Base-by-base conservation (phyloP, 2,113 vertebrate species). In the Anguilla rostrata region DNA sequence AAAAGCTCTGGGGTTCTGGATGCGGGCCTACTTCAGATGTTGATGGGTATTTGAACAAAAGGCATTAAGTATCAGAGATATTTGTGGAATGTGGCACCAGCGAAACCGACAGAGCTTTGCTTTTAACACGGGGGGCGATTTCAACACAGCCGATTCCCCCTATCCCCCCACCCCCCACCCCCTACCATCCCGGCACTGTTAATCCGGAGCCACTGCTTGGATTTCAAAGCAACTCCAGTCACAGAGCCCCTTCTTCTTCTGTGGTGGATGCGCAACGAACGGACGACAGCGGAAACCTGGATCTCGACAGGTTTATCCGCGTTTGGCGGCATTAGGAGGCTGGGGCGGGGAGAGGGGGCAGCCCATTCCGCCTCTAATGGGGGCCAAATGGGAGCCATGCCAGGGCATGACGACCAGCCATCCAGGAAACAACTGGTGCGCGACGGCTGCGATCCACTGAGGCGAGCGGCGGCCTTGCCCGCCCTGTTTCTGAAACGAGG, bases 31-130 rank as follows among this genome's bases (percentile, higher is more conserved):
- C 92, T 92, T 91, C 90, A 53, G 93, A 92, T 94, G 96, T 95
- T 95, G 95, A 95, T 95, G 94, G 95, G 94, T 96, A 94, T 96
- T 97, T 96, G 95, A 96, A 96, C 94, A 96, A 93, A 93, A 34
- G 85, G 93, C 90, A 88, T 94, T 95, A 95, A 96, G 93, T 94
- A 92, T 95, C 91, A 91, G 90, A 92, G 94, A 94, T 94, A 96
- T 96, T 92, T 91, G 88, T 91, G 94, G 95, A 97, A 97, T 96
- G 96, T 88, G 22, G 89, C 90, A 85, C 91, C 84, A 88, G 89
- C 94, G 92, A 95, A 34, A 95, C 96, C 94, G 34, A 49, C 26
- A 9, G 83, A 92, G 92, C 93, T 93, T 95, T 94, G 83, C 82
- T 87, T 83, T 43, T 39, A 57, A 29, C 71, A 3, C 71, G 0